These are phyloP conservation scores for Brachionus calyciflorus DNA, from an alignment of 1,140 invertebrate genomes.

Conservation along the genomic window DNA sequence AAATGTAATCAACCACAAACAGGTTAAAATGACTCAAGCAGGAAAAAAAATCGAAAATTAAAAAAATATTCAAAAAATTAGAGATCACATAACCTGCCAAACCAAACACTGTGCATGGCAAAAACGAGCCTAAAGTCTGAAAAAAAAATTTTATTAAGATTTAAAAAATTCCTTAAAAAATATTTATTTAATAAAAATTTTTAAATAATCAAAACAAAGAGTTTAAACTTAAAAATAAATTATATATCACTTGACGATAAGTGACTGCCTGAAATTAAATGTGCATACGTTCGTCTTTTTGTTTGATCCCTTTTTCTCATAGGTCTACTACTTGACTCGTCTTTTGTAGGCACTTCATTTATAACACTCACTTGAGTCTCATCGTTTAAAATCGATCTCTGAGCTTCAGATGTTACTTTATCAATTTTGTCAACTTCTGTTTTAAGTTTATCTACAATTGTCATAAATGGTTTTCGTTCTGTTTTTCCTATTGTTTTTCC, in stretches of 20 bases:
- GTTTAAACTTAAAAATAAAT: neutral
- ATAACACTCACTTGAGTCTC: neutral
- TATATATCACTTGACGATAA: neutral
- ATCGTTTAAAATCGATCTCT: neutral
- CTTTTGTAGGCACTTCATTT: slow-evolving; percentile 17
- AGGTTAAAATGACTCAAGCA: too few relatives aligned
- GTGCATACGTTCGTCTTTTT: neutral
- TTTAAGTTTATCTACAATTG: neutral
- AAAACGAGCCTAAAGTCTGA: neutral
- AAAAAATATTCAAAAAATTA: too few relatives aligned
- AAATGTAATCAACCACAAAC: too few relatives aligned
- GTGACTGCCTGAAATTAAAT: slow-evolving; percentile 2
- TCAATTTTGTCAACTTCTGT: neutral
- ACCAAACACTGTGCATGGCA: too few relatives aligned
- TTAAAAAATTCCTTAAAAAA: neutral
- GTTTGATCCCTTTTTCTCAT: neutral
- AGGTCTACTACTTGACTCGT: neutral
- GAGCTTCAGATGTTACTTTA: too few relatives aligned
- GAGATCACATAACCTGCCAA: too few relatives aligned
- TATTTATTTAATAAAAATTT: neutral
- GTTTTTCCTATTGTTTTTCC: neutral
- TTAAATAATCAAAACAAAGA: neutral
- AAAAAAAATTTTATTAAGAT: neutral
- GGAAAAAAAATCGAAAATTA: too few relatives aligned
- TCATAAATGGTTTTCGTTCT: neutral